Base-by-base conservation (phyloP, 2,888 invertebrate genomes). In the Hylaea fasciaria region DNA sequence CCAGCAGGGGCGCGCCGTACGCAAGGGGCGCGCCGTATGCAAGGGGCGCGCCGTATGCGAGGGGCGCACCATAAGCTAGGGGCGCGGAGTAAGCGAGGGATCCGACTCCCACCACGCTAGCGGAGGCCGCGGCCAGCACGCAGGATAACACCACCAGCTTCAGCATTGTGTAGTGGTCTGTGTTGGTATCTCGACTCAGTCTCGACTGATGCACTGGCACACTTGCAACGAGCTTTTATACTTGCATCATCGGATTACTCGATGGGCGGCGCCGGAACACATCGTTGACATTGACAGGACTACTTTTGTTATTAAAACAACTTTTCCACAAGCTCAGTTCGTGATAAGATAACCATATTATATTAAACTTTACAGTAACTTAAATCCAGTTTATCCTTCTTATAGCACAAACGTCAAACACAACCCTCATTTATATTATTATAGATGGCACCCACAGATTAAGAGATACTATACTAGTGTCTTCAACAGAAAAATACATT, bases 91-190 rank as follows among this genome's bases (percentile, higher is more conserved):
- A 22, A 2, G 22, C 22, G 5, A 22, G 22, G 22, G 22, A 59
- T 2, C 81, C 67, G 35, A 53, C 12, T 62, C 66, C 65, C 57
- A 78, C 17, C 32, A 71, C 68, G 41, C 75, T 64, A 17, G 94
- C 94, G 62, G 91, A 88, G 70, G 91, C 94, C 69, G 93, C 86
- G 69, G 94, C 94, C 83, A 94, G 71, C 74, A 94, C 80, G 87
- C 94, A 94, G 78, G 93, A 94, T 89, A 94, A 93, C 85, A 94
- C 94, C 92, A 94, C 93, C 92, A 92, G 83, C 79, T 91, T 91
- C 83, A 91, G 80, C 92, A 92, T 92, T 71, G 76, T 89, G 83
- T 74, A 80, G 78, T 83, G 89, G 90, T 89, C 89, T 91, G 91
- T 91, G 88, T 87, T 87, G 83, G 55, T 76, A 71, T 75, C 72